Base-by-base conservation (phyloP, 2,113 vertebrate species). In the Dunckerocampus dactyliophorus region DNA sequence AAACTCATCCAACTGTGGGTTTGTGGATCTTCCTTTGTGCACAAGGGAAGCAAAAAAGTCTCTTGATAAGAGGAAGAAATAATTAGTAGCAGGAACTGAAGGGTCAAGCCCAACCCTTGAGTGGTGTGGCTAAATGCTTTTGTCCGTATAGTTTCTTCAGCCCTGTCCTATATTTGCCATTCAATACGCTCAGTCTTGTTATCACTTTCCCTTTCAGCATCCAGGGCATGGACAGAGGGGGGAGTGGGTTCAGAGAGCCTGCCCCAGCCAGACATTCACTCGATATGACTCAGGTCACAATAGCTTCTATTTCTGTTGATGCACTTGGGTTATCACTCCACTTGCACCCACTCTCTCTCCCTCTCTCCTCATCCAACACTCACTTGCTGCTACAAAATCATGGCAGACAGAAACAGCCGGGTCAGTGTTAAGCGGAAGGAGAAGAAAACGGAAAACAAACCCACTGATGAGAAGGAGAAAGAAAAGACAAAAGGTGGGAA, bases 271-370 rank as follows among this genome's bases (percentile, higher is more conserved):
- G 69, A 72, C 72, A 72, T 69, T 73, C 63, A 59, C 75, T 77
- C 61, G 59, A 62, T 80, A 66, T 74, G 70, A 65, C 61, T 77
- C 71, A 56, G 54, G 20, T 42, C 59, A 87, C 85, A 89, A 89
- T 87, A 65, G 82, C n/a, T 46, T 85, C 84, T 88, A 88, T 89
- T 89, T 83, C 74, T 78, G 83, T 84, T 64, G 49, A 37, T 12
- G 65, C 65, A 74, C 83, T 59, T 19, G 76, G 70, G 82, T 85
- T 84, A 84, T 71, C 85, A 47, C 72, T 50, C 71, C 72, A 72
- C 84, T 81, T 64, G 67, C 1, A 37, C 68, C 19, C 39, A 50
- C 50, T 72, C 46, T 69, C 71, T 52, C 69, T 47, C 64, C 37
- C 47, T 56, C 62, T 54, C 48, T 72, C 62, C 69, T 65, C 53